These are phyloP conservation scores for Syngnathus acus DNA, from an alignment of 2,797 vertebrate genomes.

Conservation along the genomic window DNA sequence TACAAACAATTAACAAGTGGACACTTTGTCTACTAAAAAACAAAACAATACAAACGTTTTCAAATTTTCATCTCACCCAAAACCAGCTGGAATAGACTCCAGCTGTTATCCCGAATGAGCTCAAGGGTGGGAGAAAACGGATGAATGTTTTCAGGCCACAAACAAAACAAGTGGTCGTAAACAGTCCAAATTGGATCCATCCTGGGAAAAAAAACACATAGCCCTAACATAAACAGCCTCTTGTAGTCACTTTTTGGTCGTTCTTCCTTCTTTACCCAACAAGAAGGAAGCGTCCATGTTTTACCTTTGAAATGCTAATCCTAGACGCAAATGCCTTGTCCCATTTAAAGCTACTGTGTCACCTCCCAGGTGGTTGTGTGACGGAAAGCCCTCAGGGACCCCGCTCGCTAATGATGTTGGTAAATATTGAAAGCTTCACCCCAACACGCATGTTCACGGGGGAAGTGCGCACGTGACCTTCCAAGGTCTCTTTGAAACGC, in stretches of 20 bases:
- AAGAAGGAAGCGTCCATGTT: slow-evolving; percentile 32
- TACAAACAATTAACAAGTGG: no score
- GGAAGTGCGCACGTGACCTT: slow-evolving; percentile 60
- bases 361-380: slow-evolving; percentile 68
- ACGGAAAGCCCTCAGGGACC: slow-evolving; percentile 60
- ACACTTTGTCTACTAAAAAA: no score
- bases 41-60: no score
- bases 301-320: slow-evolving; percentile 71
- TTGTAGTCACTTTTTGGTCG: background rate
- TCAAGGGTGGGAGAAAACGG: background rate
- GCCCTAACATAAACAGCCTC: background rate
- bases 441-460: slow-evolving; percentile 42
- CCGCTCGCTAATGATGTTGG: slow-evolving; percentile 56
- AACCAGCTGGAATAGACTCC: background rate
- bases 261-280: slow-evolving; percentile 39
- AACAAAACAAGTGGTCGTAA: background rate
- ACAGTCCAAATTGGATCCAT: background rate
- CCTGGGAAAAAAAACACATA: background rate
- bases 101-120: background rate
- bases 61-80: background rate
- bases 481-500: slow-evolving; percentile 28
- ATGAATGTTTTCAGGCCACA: background rate
- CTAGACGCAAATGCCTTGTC: slow-evolving; percentile 63
- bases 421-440: slow-evolving; percentile 55
- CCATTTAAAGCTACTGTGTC: slow-evolving; percentile 70